Conservation (phyloP, 2,113 vertebrate species). For the Indicator indicator region DNA sequence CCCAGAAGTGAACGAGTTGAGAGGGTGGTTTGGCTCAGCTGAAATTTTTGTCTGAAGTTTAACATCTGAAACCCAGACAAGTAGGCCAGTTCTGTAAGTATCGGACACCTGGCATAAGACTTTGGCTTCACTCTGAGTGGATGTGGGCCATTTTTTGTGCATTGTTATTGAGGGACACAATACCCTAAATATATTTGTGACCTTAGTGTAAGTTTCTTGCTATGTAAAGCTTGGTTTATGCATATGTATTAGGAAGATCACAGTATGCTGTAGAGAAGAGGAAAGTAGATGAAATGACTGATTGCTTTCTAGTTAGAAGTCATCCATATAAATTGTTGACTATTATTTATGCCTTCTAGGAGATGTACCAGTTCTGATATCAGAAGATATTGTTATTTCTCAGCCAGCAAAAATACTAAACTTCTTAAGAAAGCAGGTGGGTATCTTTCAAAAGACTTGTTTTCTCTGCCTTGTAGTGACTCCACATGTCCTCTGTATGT, state of each 20-base stretch:
- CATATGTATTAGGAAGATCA: background rate
- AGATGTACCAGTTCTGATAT: slow-evolving; percentile 85
- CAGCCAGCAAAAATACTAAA: slow-evolving; percentile 91
- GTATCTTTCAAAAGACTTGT: background rate
- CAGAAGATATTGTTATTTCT: slow-evolving; percentile 81
- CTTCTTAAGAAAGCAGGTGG: slow-evolving; percentile 91
- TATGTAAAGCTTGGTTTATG: background rate
- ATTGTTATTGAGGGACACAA: background rate
- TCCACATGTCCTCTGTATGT: background rate
- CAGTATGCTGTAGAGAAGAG: background rate
- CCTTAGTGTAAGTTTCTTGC: background rate
- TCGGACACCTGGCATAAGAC: background rate
- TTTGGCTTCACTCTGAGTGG: background rate
- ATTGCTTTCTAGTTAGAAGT: background rate
- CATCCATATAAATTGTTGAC: background rate
- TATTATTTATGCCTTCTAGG: slow-evolving; percentile 51
- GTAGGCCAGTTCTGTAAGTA: background rate
- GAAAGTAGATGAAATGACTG: background rate
- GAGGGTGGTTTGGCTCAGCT: background rate
- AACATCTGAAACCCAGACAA: background rate
- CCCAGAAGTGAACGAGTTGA: background rate
- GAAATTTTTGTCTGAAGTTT: background rate
- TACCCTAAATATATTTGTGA: background rate
- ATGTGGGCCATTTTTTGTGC: background rate
- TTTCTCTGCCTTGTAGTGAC: background rate